These are phyloP conservation scores for Idaea aversata DNA, from an alignment of 2,888 invertebrate species.

Conservation along the genomic window DNA sequence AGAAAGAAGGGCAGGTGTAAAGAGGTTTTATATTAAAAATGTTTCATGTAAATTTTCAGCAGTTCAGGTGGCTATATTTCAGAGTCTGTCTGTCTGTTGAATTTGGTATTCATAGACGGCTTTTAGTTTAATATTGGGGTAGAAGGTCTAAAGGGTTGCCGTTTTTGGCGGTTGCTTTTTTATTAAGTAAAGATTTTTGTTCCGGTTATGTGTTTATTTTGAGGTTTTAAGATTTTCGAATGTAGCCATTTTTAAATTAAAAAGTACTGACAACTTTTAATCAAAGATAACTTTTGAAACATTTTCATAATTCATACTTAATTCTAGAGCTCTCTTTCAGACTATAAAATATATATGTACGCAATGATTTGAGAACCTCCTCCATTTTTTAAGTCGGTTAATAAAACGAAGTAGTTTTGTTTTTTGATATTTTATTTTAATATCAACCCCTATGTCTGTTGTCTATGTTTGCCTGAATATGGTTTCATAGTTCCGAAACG, in stretches of 20 bases:
- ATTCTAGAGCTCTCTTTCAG: too few relatives aligned
- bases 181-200: conserved; percentile 17
- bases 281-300: too few relatives aligned
- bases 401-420: too few relatives aligned
- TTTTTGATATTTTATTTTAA: too few relatives aligned
- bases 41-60: conserved; percentile 78
- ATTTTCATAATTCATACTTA: too few relatives aligned
- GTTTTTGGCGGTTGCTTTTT: conserved; percentile 22
- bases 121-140: conserved; percentile 68
- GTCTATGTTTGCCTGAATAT: too few relatives aligned
- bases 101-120: conserved; percentile 74
- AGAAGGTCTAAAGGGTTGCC: conserved; percentile 30
- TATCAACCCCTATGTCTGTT: too few relatives aligned
- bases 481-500: background rate
- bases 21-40: conserved; percentile 71
- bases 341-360: too few relatives aligned
- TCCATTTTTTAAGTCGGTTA: too few relatives aligned
- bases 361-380: too few relatives aligned
- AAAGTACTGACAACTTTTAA: too few relatives aligned
- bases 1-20: conserved; percentile 74
- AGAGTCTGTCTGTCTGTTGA: conserved; percentile 63
- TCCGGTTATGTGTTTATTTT: background rate
- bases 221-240: background rate
- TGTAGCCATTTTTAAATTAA: too few relatives aligned
- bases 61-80: conserved; percentile 68